Conservation (phyloP, 2,888 invertebrate species). For the Scaptomyza parva region DNA sequence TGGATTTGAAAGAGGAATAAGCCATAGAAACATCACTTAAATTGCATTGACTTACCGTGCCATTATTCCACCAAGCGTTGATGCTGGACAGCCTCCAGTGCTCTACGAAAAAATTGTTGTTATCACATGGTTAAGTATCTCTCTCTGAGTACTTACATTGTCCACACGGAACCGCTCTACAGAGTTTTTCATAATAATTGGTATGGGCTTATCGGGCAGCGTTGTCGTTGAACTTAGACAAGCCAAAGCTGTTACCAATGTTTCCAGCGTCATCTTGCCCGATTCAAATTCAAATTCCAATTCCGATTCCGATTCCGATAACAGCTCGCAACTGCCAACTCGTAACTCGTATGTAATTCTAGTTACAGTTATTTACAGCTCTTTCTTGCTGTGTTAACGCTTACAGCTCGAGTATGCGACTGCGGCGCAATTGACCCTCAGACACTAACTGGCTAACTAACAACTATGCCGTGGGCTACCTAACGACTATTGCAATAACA, state of each 20-base stretch:
- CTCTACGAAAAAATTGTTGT: slow-evolving; percentile 29
- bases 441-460: not conserved
- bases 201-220: slow-evolving; percentile 15
- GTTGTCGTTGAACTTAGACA: slow-evolving; percentile 61
- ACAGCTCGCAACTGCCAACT: too few relatives aligned
- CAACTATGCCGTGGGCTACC: slow-evolving; percentile 17
- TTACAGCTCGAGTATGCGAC: slow-evolving; percentile 28
- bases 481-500: slow-evolving; percentile 6
- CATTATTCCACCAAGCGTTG: slow-evolving; percentile 45
- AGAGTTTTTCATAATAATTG: slow-evolving; percentile 59
- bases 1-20: not conserved
- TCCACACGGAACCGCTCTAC: slow-evolving; percentile 42
- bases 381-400: slow-evolving; percentile 21
- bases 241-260: slow-evolving; percentile 69
- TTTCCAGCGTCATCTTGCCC: slow-evolving; percentile 56
- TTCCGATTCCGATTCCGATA: not conserved
- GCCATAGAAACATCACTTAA: not conserved
- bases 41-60: slow-evolving; percentile 49
- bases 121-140: not conserved
- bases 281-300: not conserved
- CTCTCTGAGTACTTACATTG: slow-evolving; percentile 64
- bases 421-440: slow-evolving; percentile 35
- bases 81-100: slow-evolving; percentile 50
- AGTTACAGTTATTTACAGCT: not conserved
- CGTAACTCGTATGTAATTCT: not conserved